phyloP scores from a whole-genome alignment of 2,797 vertebrate species.

The Chromobotia macracanthus region DNA sequence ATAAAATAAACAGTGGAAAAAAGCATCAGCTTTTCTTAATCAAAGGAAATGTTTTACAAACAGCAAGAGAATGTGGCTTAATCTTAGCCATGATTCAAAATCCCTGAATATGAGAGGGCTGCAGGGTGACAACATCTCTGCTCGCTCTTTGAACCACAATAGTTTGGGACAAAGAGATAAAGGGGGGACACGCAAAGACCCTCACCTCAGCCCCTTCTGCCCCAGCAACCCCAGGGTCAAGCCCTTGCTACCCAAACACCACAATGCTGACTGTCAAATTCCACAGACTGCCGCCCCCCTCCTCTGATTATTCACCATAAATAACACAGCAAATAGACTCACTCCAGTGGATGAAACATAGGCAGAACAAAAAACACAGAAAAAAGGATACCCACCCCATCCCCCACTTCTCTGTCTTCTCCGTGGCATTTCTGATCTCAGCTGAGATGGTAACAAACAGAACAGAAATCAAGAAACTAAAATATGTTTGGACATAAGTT shows the following conservation, averaged over 20 bases:
- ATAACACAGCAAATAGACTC: slow-evolving; percentile 49
- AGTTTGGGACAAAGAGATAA: slow-evolving; percentile 35
- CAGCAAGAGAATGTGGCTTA: slow-evolving; percentile 26
- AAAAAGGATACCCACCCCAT: slow-evolving; percentile 8
- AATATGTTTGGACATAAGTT: background rate
- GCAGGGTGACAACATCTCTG: slow-evolving; percentile 27
- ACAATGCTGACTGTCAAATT: slow-evolving; percentile 52
- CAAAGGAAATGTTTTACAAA: slow-evolving; percentile 48
- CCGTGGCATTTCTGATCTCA: background rate
- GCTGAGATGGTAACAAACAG: background rate
- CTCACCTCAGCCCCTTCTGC: background rate
- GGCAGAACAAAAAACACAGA: slow-evolving; percentile 29
- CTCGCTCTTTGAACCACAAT: slow-evolving; percentile 39
- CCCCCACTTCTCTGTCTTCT: background rate
- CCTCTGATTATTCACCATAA: slow-evolving; percentile 24
- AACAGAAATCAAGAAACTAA: background rate
- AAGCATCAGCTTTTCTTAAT: slow-evolving; percentile 26
- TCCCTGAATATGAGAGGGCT: background rate
- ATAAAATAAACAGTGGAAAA: background rate
- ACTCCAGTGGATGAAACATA: slow-evolving; percentile 37
- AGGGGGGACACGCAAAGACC: slow-evolving; percentile 22
- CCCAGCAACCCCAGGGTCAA: slow-evolving; percentile 51
- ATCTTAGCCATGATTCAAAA: slow-evolving; percentile 24
- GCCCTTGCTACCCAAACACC: slow-evolving; percentile 32
- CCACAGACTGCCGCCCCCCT: slow-evolving; percentile 22